phyloP scores from a whole-genome alignment of 2,113 vertebrate species.

The Taxidea taxus region DNA sequence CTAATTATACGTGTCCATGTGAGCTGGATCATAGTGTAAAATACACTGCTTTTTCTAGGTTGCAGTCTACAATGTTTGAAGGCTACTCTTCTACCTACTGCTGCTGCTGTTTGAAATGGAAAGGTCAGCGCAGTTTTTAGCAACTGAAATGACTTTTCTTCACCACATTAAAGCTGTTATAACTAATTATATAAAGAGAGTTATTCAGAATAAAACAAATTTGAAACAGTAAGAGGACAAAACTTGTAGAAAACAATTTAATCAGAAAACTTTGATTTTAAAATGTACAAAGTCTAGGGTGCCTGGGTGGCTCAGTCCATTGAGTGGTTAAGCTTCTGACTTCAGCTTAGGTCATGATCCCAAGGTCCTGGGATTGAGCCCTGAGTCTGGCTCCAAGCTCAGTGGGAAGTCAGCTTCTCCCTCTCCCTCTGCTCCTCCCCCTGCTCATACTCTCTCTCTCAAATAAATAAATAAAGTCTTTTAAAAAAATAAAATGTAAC shows the following conservation, averaged over 20 bases:
- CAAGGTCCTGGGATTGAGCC: background rate
- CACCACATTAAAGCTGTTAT: background rate
- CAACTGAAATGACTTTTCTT: background rate
- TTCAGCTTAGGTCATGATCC: background rate
- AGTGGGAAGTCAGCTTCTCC: background rate
- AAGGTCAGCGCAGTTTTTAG: background rate
- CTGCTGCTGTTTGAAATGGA: background rate
- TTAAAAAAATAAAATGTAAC: background rate
- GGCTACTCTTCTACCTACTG: background rate
- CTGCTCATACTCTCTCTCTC: background rate
- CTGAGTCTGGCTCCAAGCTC: background rate
- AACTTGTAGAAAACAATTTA: slow-evolving; percentile 18
- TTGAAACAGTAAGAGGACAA: slow-evolving; percentile 10
- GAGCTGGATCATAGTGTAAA: background rate
- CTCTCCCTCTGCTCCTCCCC: background rate
- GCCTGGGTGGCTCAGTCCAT: background rate
- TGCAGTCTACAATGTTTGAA: background rate
- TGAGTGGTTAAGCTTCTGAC: background rate
- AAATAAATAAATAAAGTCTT: background rate
- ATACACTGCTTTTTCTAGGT: background rate
- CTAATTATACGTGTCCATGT: background rate
- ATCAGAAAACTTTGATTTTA: background rate
- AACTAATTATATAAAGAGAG: background rate
- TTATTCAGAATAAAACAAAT: slow-evolving; percentile 6
- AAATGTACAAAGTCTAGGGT: background rate